Evolutionary conservation across 2,888 invertebrate genomes (phyloP), one percentile per base, ranked within the genome.

Genomic region (Acanthosepion esculentum): DNA sequence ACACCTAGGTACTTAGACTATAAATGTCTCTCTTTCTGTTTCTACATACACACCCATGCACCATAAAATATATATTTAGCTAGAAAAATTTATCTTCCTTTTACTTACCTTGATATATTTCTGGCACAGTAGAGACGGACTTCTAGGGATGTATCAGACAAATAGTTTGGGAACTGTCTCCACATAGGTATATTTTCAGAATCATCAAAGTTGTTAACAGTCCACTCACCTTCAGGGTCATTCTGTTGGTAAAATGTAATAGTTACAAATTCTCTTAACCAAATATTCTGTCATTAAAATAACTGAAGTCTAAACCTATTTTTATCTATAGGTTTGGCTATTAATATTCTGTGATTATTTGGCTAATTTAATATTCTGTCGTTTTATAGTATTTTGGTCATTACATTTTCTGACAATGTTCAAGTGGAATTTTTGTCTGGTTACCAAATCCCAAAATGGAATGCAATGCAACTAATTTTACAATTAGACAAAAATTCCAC

Each of bases 161-260:
- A 94, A 91, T 95, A 95, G 94, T 95, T 94, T 6, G 95, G 95
- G 78, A 96, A 96, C 92, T 95, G 95, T 48, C 95, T 94, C 15
- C 91, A 94, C 29, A 95, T 95, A 64, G 94, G 94, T 41, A 50
- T 55, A 29, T 91, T 94, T n/a, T 94, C 95, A 29, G 64, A 91
- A n/a, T 64, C 94, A 59, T 94, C 94, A n/a, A 59, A 91, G n/a
- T 94, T 93, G 18, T 64, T 94, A 93, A 94, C 18, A 48, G 64
- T 96, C 97, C 97, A 97, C 48, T 94, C 94, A 92, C 95, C 95
- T 23, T 95, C 94, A 18, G 96, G 96, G 94, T 97, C 97, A 95
- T 94, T 95, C 96, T 96, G 94, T n/a, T 94, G 33, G 20, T 15
- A 78, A 78, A 78, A 78, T n/a, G n/a, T 33, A 78, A 33, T n/a